Base-by-base conservation (phyloP, 2,888 invertebrate genomes). In the Tenthredo mesomela region DNA sequence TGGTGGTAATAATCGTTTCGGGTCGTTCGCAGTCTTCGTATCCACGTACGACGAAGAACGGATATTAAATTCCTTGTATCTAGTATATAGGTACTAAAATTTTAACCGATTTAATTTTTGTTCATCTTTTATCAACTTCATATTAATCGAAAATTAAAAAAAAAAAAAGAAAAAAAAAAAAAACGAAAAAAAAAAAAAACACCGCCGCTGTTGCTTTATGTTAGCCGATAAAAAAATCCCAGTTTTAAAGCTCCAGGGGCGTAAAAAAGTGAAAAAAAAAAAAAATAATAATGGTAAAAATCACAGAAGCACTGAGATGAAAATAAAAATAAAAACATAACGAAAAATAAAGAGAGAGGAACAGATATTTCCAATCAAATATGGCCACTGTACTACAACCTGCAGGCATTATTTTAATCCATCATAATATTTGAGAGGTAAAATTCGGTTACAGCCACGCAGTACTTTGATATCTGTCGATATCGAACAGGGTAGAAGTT, bases 1-100 rank as follows among this genome's bases (percentile, higher is more conserved):
- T 33, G 67, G 67, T 67, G 67, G 67, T 67, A 67, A 67, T 33
- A 67, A 67, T 67, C 67, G 67, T 67, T 12, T 33, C 61, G 61
- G 10, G 25, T n/a, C 6, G 33, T 33, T 33, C 67, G 67, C 33
- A 18, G 33, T 33, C 33, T 58, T 21, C 58, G 15, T 18, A 18
- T 33, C 15, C 15, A 33, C 18, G 18, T 18, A 33, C 4, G 29
- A 33, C 4, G 29, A 25, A 33, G 67, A 18, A 18, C 33, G 18
- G 67, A 33, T 67, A 67, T 67, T 0, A 18, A 67, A 33, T 15
- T 12, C 33, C 15, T 33, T 15, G 6, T 18, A 67, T 12, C 0
- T 25, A 33, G 0, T 3, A 18, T 29, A 15, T 67, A 29, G 29
- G 29, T 18, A 33, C 33, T 58, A 18, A 67, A 67, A 10, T 12